Percentiles rank a stretch among this genome's conserved stretches.
Evolutionary conservation across 2,113 vertebrate species (phyloP).

Genomic region (Oreotrochilus melanogaster): DNA sequence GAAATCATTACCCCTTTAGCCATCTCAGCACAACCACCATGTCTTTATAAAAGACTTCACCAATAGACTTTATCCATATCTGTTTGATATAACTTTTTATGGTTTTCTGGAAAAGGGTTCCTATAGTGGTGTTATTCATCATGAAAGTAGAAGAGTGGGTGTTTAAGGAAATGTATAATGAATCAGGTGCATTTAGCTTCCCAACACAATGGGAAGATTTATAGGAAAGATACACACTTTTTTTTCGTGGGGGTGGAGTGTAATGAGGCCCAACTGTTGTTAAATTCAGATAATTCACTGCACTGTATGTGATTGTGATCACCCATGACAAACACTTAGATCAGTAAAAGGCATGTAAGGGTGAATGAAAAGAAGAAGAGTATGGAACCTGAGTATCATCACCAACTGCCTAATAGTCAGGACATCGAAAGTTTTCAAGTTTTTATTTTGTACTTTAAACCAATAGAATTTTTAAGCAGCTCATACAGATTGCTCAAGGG

Average conservation of each 20-base stretch:
- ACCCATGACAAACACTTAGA: background rate
- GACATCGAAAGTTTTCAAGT: background rate
- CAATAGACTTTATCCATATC: background rate
- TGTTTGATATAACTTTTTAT: background rate
- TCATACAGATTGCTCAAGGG: background rate
- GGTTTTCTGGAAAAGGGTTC: background rate
- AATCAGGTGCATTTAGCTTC: background rate
- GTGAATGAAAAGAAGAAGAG: background rate
- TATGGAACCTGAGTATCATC: background rate
- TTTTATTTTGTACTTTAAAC: conserved; percentile 18
- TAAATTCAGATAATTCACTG: background rate
- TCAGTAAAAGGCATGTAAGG: background rate
- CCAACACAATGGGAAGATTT: background rate
- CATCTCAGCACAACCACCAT: background rate
- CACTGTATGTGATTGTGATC: background rate
- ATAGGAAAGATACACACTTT: background rate
- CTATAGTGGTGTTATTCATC: background rate
- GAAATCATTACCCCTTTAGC: background rate
- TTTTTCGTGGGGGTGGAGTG: background rate
- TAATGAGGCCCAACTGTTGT: background rate
- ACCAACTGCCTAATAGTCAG: background rate
- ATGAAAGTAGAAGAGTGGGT: background rate
- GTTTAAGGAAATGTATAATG: background rate
- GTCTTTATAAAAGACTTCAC: background rate
- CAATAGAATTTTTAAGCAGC: background rate